These are phyloP conservation scores for Acrobasis repandana DNA, from an alignment of 2,888 invertebrate genomes.

Conservation along the genomic window DNA sequence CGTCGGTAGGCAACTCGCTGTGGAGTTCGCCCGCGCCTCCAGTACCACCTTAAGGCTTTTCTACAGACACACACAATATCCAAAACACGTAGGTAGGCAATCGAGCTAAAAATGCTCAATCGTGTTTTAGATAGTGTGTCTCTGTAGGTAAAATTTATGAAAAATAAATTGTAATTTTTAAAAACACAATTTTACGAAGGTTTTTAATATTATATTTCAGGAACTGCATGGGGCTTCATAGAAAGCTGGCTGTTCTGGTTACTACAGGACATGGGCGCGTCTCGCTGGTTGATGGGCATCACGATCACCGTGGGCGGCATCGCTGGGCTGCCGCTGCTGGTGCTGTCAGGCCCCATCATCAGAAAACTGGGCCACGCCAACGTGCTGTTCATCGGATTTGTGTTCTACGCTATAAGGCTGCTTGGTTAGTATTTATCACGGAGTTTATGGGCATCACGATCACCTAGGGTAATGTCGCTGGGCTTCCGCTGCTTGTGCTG, in stretches of 20 bases:
- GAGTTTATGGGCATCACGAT: conserved; percentile 91
- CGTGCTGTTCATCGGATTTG: conserved; percentile 89
- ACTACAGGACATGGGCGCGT: conserved; percentile 89
- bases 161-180: too few species aligned
- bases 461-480: conserved; percentile 89
- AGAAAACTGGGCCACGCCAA: conserved; percentile 89
- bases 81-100: too few species aligned
- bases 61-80: too few species aligned
- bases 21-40: too few species aligned
- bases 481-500: conserved; percentile 88
- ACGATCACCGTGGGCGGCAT: conserved; percentile 91
- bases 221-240: conserved; percentile 92
- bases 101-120: too few species aligned
- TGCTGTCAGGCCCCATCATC: conserved; percentile 90
- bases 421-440: conserved; percentile 83
- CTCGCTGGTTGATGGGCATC: conserved; percentile 89
- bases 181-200: background rate
- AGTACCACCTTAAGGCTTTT: too few species aligned
- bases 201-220: conserved; percentile 62
- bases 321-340: conserved; percentile 88
- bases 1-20: too few species aligned
- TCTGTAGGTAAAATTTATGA: too few species aligned
- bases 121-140: too few species aligned
- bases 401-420: conserved; percentile 88
- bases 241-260: conserved; percentile 92